Evolutionary conservation across 1,140 invertebrate species (phyloP).

Genomic region (Drosophila ohnishii): DNA sequence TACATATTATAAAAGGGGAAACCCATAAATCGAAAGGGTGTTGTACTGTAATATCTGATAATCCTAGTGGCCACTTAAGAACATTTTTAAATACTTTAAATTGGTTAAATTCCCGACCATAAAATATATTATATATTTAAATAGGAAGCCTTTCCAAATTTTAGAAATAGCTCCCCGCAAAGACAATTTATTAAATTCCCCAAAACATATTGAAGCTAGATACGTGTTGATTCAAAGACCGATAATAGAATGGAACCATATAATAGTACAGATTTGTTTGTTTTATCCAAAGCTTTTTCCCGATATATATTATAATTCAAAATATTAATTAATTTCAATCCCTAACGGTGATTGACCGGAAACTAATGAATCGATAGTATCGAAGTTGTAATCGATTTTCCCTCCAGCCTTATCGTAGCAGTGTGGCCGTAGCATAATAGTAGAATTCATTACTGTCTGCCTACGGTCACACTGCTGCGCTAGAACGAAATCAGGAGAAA

Average conservation of each 20-base stretch:
- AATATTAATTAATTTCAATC: neutral
- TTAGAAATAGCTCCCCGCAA: too few species aligned
- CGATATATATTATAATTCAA: neutral
- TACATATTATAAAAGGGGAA: neutral
- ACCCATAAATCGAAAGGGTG: neutral
- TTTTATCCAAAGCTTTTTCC: neutral
- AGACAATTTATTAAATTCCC: too few species aligned
- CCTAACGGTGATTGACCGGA: neutral
- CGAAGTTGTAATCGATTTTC: neutral
- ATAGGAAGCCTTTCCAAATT: too few species aligned
- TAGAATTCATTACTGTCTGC: neutral
- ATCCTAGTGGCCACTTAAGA: neutral
- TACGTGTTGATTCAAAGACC: too few species aligned
- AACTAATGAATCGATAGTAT: neutral
- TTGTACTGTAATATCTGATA: too few species aligned
- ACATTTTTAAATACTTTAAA: neutral
- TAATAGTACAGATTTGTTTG: neutral
- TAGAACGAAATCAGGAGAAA: constrained; percentile 60
- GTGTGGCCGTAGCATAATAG: neutral
- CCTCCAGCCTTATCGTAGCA: neutral
- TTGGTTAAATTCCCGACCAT: neutral
- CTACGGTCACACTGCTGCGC: constrained; percentile 6
- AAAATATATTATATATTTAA: too few species aligned
- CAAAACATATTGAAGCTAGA: too few species aligned
- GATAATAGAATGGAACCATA: too few species aligned